A percentile compares a stretch with the other conserved stretches of the same genome.
These are phyloP conservation scores for Nesometra sesokonis DNA, from an alignment of 35 echinoderm and acorn worm species.

Conservation along the genomic window DNA sequence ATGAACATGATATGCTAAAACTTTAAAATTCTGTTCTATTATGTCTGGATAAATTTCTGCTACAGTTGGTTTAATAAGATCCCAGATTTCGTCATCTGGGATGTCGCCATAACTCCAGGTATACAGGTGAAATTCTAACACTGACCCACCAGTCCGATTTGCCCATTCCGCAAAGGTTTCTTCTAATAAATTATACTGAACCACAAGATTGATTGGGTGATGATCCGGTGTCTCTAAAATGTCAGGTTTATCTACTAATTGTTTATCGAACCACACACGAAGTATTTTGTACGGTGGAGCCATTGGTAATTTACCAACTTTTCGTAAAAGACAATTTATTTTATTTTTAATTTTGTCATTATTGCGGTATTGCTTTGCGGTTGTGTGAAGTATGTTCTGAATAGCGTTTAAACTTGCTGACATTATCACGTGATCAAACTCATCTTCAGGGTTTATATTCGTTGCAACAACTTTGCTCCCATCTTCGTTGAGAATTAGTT, in stretches of 20 bases:
- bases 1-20: constrained; percentile 41
- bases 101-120: constrained; percentile 46
- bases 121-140: constrained; percentile 61
- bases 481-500: constrained; percentile 27
- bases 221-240: constrained; percentile 73
- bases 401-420: constrained; percentile 41
- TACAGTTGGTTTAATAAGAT: constrained; percentile 54
- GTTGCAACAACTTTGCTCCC: constrained; percentile 12
- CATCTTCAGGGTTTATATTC: constrained; percentile 17
- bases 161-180: constrained; percentile 50
- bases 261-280: constrained; percentile 86
- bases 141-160: constrained; percentile 57
- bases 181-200: constrained; percentile 62
- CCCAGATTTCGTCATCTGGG: constrained; percentile 43
- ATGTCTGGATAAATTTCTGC: constrained; percentile 76
- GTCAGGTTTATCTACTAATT: constrained; percentile 2
- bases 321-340: background rate
- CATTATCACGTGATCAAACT: constrained; percentile 70
- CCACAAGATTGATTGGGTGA: constrained; percentile 46
- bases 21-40: constrained; percentile 53
- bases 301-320: constrained; percentile 27
- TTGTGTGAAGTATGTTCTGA: constrained; percentile 26
- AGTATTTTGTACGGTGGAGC: constrained; percentile 73
- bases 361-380: background rate
- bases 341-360: background rate